Evolutionary conservation across 2,113 vertebrate genomes (phyloP).

Genomic region (Thamnophis sirtalis): DNA sequence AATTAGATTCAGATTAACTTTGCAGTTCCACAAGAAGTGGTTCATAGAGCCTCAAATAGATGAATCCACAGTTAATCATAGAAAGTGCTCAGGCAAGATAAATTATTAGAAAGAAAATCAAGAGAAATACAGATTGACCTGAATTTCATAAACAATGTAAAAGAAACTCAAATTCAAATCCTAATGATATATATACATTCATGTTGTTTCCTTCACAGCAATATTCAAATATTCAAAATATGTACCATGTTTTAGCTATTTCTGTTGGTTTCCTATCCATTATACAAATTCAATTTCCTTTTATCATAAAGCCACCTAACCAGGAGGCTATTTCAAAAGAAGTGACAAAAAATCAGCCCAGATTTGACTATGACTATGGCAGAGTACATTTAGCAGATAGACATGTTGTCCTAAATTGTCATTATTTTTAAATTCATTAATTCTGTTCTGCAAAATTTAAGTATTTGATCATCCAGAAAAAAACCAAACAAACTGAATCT

Average conservation of each 20-base stretch:
- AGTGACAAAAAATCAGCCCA: background rate
- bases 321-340: background rate
- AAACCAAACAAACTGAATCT: too few relatives aligned
- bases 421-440: background rate
- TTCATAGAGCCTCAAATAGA: background rate
- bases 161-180: background rate
- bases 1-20: background rate
- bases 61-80: background rate
- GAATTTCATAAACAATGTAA: background rate
- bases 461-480: background rate
- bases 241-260: background rate
- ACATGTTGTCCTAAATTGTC: background rate
- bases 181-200: background rate
- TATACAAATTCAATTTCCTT: background rate
- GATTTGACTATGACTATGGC: background rate
- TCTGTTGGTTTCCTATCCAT: background rate
- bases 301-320: background rate
- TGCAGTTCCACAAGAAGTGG: background rate
- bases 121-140: background rate
- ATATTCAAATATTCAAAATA: too few relatives aligned
- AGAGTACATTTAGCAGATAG: background rate
- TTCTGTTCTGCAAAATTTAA: background rate
- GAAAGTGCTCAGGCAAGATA: background rate
- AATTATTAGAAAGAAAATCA: background rate
- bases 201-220: background rate